Percentiles rank a stretch among this genome's conserved stretches.
phyloP scores from a whole-genome alignment of 2,888 invertebrate species.

The Acronicta psi region DNA sequence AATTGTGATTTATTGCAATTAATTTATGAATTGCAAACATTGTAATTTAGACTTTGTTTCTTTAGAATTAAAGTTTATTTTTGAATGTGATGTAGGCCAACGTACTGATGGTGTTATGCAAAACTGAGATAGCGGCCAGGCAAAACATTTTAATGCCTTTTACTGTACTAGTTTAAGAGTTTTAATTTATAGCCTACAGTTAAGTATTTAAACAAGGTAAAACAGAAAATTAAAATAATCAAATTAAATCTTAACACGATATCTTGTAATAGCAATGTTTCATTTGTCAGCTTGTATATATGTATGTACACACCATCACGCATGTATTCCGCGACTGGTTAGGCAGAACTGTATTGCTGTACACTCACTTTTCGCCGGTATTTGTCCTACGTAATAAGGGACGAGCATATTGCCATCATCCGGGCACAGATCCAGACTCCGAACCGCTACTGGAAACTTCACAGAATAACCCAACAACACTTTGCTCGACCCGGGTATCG shows the following conservation, averaged over 20 bases:
- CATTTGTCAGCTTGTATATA: neutral
- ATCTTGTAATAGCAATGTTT: neutral
- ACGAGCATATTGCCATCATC: too few species aligned
- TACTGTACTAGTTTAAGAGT: slow-evolving; percentile 49
- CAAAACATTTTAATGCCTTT: slow-evolving; percentile 56
- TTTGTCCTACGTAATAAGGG: too few species aligned
- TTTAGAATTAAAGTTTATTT: slow-evolving; percentile 4
- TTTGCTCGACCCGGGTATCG: too few species aligned
- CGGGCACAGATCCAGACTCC: too few species aligned
- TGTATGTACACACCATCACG: too few species aligned
- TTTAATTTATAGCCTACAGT: slow-evolving; percentile 37
- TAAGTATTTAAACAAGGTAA: slow-evolving; percentile 34
- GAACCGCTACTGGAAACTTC: too few species aligned
- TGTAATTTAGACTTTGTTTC: slow-evolving; percentile 8
- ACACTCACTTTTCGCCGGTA: too few species aligned
- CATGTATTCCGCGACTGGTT: too few species aligned
- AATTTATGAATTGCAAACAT: slow-evolving; percentile 8
- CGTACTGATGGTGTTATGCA: slow-evolving; percentile 55
- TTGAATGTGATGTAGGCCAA: slow-evolving; percentile 20
- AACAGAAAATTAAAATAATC: slow-evolving; percentile 27
- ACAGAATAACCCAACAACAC: too few species aligned
- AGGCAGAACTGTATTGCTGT: too few species aligned
- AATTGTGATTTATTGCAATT: slow-evolving; percentile 37
- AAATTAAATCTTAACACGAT: slow-evolving; percentile 28
- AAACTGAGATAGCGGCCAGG: slow-evolving; percentile 42